Conservation (phyloP, 2,888 invertebrate species). For the Plebejus melissa region DNA sequence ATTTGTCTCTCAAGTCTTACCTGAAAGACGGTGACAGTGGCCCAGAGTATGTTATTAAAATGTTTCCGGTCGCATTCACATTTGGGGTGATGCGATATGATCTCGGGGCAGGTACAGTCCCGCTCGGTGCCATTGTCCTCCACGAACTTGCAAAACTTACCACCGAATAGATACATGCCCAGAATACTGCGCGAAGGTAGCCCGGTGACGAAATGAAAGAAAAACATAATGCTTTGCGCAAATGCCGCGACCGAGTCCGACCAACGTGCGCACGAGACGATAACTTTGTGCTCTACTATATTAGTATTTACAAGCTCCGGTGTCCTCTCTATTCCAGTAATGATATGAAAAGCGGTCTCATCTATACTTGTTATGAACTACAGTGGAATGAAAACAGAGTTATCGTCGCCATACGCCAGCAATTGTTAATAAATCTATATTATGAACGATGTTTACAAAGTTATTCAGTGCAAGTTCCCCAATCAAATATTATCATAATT, state of each 20-base stretch:
- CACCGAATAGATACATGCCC: constrained; percentile 99
- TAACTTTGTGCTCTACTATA: constrained; percentile 63
- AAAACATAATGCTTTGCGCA: constrained; percentile 79
- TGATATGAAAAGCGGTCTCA: neutral
- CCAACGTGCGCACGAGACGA: constrained; percentile 57
- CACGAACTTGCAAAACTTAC: constrained; percentile 99
- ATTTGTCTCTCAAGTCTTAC: constrained; percentile 81
- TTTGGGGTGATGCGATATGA: constrained; percentile 91
- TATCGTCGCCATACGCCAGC: constrained; percentile 66
- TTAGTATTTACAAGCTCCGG: constrained; percentile 30
- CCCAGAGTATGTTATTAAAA: constrained; percentile 99
- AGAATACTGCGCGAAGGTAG: constrained; percentile 87
- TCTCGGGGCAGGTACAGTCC: constrained; percentile 96
- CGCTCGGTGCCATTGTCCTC: constrained; percentile 89
- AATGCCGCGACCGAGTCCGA: constrained; percentile 67
- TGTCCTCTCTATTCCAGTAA: neutral
- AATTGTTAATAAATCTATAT: constrained; percentile 51
- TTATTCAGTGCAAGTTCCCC: constrained; percentile 68
- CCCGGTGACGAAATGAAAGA: constrained; percentile 59
- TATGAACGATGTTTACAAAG: constrained; percentile 59
- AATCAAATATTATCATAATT: constrained; percentile 56
- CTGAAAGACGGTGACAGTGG: constrained; percentile 98
- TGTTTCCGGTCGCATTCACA: constrained; percentile 98
- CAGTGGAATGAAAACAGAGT: constrained; percentile 67
- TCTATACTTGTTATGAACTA: constrained; percentile 39